These are phyloP conservation scores for Aphyosemion australe DNA, from an alignment of 2,113 vertebrate species.

Conservation along the genomic window DNA sequence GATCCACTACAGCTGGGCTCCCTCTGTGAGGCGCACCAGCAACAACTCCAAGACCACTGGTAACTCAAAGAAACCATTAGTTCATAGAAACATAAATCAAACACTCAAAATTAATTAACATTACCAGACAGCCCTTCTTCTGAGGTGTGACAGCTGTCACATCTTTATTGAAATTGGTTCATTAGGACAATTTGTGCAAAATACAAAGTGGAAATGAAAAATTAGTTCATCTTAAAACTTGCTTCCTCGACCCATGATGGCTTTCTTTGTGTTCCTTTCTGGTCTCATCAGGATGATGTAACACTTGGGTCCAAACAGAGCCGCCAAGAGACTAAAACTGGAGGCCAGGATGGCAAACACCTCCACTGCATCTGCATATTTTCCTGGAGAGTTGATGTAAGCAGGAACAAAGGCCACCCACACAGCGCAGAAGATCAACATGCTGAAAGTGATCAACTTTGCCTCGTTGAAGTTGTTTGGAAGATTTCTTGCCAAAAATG, in stretches of 20 bases:
- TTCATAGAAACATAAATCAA: too few relatives aligned
- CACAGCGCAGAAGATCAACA: constrained; percentile 79
- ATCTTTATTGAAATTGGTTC: not conserved
- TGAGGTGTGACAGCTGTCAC: too few relatives aligned
- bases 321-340: constrained; percentile 72
- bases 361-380: constrained; percentile 47
- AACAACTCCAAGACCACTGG: too few relatives aligned
- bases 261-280: constrained; percentile 74
- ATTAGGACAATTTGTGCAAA: not conserved
- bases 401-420: constrained; percentile 73
- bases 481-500: constrained; percentile 72
- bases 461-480: constrained; percentile 77
- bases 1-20: too few relatives aligned
- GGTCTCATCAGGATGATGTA: constrained; percentile 57
- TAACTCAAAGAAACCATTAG: too few relatives aligned
- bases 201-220: not conserved
- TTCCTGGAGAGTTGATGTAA: constrained; percentile 33
- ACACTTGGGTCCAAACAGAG: constrained; percentile 65
- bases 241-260: constrained; percentile 28
- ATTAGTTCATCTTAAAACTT: not conserved
- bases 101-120: too few relatives aligned
- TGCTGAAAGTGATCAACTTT: constrained; percentile 75
- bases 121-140: too few relatives aligned
- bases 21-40: too few relatives aligned
- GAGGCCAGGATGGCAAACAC: constrained; percentile 74